Conservation (phyloP, 2,113 vertebrate species). For the Chascanopsetta lugubris region DNA sequence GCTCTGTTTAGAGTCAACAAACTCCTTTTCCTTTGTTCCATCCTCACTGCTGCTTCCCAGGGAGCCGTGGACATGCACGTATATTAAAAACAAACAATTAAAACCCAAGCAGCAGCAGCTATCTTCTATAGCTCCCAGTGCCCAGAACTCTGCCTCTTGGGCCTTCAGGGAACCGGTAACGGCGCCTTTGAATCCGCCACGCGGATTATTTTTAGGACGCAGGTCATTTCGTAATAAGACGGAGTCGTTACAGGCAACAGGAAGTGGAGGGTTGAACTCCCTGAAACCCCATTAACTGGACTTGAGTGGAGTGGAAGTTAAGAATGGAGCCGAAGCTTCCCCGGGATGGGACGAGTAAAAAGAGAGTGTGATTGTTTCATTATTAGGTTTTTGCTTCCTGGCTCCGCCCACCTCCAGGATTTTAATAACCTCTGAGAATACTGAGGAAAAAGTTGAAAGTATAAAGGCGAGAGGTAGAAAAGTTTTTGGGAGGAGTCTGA, state of each 20-base stretch:
- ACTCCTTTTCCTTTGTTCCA: background rate
- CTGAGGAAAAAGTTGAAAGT: background rate
- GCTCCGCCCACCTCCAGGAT: background rate
- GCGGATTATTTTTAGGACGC: slow-evolving; percentile 11
- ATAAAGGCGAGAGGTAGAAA: background rate
- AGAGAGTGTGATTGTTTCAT: slow-evolving; percentile 8
- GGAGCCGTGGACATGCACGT: background rate
- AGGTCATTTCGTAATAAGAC: background rate
- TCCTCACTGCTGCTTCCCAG: background rate
- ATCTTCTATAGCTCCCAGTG: background rate
- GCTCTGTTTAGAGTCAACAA: background rate
- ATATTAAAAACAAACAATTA: slow-evolving; percentile 28
- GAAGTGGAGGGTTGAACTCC: slow-evolving; percentile 16
- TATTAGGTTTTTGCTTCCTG: slow-evolving; percentile 19
- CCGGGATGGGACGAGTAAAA: background rate
- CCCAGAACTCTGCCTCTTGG: background rate
- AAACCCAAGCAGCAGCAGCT: background rate
- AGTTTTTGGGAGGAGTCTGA: slow-evolving; percentile 19
- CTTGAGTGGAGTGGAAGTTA: background rate
- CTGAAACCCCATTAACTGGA: slow-evolving; percentile 8
- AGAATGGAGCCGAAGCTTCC: background rate
- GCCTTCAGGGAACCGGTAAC: slow-evolving; percentile 1
- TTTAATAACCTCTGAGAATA: background rate
- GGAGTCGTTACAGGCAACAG: slow-evolving; percentile 3
- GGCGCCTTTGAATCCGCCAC: background rate